Base-by-base conservation (phyloP, 2,797 vertebrate species). In the Novumbra hubbsi region DNA sequence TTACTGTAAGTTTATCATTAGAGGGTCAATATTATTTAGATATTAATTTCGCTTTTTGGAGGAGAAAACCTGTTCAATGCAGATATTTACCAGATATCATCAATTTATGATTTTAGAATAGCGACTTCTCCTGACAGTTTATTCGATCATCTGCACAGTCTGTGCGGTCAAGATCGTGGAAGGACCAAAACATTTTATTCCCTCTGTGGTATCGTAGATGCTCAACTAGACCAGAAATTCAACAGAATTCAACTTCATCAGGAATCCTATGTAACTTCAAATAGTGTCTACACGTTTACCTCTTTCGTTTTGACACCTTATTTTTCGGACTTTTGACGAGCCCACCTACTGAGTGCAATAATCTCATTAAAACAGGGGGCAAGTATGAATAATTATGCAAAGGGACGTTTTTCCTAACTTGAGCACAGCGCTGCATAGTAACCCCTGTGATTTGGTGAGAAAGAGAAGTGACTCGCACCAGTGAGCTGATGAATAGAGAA, bases 391-490 rank as follows among this genome's bases (percentile, higher is more conserved):
- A 64, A 64, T 72, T 63, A 49, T 12, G 60, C n/a, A 41, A 60
- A 41, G 63, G 34, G 57, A 16, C 8, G 34, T 72, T 72, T 28
- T 55, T 19, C 38, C 38, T 27, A 72, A 27, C 70, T 19, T 72
- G 70, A 62, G 41, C 49, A 32, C 38, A 41, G 66, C 66, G 15
- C 66, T 24, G 12, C 24, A 45, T 19, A 12, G 68, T 30, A 27
- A 28, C 9, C n/a, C 70, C 41, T 63, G 70, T 72, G 70, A 57
- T 57, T 21, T 41, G n/a, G 64, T 1, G 62, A 48, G 60, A 65
- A 65, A 65, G 63, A 2, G 17, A 21, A 67, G 48, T 67, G 72
- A 30, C 72, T 66, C n/a, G 72, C 63, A 73, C 72, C 72, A 73
- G 45, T 73, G 63, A 64, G 19, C 63, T 34, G 63, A 38, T 34